A percentile compares a stretch with the other conserved stretches of the same genome.
These are phyloP conservation scores for Limanda limanda DNA, from an alignment of 2,113 vertebrate genomes.

Conservation along the genomic window DNA sequence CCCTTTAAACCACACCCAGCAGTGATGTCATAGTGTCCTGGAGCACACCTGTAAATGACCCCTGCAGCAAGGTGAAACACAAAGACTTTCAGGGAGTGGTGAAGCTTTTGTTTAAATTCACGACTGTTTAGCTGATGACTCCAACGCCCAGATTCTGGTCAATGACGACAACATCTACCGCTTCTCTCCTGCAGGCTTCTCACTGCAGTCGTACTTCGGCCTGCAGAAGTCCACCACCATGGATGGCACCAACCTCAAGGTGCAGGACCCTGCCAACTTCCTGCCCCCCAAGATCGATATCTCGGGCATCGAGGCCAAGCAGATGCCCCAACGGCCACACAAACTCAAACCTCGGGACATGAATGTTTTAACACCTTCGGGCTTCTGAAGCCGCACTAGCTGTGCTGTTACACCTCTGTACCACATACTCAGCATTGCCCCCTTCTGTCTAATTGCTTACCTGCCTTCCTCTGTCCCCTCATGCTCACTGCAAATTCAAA, in stretches of 20 bases:
- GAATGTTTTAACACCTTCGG: slow-evolving; percentile 84
- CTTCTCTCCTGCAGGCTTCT: slow-evolving; percentile 82
- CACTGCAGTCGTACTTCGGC: slow-evolving; percentile 89
- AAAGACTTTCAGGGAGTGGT: neutral
- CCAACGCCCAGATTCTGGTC: neutral
- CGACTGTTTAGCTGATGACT: neutral
- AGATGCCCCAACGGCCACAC: slow-evolving; percentile 82
- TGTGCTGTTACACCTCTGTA: neutral
- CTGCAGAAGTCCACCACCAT: slow-evolving; percentile 91
- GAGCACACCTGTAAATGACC: neutral
- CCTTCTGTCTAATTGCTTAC: slow-evolving; percentile 19
- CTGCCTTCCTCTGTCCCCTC: slow-evolving; percentile 15
- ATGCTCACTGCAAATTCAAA: neutral
- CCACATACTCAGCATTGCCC: neutral
- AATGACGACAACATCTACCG: neutral
- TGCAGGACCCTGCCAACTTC: slow-evolving; percentile 84
- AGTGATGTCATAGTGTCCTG: no score
- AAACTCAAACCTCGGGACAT: slow-evolving; percentile 86
- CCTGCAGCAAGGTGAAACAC: neutral
- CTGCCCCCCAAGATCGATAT: slow-evolving; percentile 89
- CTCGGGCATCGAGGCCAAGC: slow-evolving; percentile 82
- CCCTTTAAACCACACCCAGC: neutral
- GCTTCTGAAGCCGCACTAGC: slow-evolving; percentile 73
- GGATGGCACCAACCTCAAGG: slow-evolving; percentile 87
- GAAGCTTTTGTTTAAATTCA: neutral